Evolutionary conservation across 2,888 invertebrate species (phyloP), one percentile per base, ranked within the genome.

Genomic region (Noctua janthe): DNA sequence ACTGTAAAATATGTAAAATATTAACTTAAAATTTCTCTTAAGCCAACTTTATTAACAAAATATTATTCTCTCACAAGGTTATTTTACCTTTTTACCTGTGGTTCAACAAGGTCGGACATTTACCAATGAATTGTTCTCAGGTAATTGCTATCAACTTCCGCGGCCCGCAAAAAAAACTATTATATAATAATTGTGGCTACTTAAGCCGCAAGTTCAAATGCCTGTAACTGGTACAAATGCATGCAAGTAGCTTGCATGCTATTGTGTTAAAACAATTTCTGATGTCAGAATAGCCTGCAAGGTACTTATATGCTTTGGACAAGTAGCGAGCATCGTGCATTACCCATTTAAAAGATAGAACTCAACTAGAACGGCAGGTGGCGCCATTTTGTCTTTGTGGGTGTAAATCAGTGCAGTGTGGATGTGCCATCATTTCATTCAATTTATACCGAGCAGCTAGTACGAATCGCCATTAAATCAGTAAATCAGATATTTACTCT

Each of bases 91-190:
- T 29, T 67, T 79, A 51, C 62, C 64, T n/a, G 78, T 72, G 51
- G 49, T 85, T 59, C n/a, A 70, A 71, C 86, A 88, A 88, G 90
- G 90, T 84, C 81, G 76, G 71, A 76, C 78, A 59, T 75, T 80
- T 70, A 74, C 79, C 69, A 80, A 59, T 82, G 71, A 85, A 81
- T 80, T 71, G 77, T 74, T 84, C 64, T 77, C 71, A 76, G 80
- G 74, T 79, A 49, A 84, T 76, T 78, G 76, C 64, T 71, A 78
- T 79, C 64, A 66, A 72, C 83, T 89, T 89, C 89, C 87, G 88
- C 72, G 54, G 81, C 51, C 56, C 66, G 72, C 77, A 84, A 89
- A 86, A 64, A 89, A 89, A 89, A 76, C 29, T 70, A 81, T 83
- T 78, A 64, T 78, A 74, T 73, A 70, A 43, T 69, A 71, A 71